Evolutionary conservation across 2,888 invertebrate genomes (phyloP).

Genomic region (Catocala fraxini): DNA sequence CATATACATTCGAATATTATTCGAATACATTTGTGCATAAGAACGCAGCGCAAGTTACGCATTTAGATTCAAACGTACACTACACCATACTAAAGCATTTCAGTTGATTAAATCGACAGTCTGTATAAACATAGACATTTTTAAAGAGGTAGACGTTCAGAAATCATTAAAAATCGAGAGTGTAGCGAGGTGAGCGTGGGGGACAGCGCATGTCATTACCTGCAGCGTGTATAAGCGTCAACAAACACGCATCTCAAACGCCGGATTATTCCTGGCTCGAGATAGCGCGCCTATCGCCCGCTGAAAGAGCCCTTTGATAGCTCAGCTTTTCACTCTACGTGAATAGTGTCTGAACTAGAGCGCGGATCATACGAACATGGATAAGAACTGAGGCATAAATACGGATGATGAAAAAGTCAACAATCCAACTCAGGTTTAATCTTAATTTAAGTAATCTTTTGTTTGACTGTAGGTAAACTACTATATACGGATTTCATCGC

Average conservation of each 20-base stretch:
- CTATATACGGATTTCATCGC: too few relatives aligned
- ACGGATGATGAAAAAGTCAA: not conserved
- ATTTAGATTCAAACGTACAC: too few relatives aligned
- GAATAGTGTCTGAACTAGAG: constrained; percentile 52
- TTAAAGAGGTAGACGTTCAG: too few relatives aligned
- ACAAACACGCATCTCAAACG: constrained; percentile 50
- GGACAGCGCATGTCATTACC: constrained; percentile 7
- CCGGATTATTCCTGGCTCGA: constrained; percentile 41
- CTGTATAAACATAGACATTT: too few relatives aligned
- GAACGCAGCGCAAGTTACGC: too few relatives aligned
- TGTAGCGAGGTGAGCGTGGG: not conserved
- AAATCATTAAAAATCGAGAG: not conserved
- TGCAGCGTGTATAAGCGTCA: not conserved
- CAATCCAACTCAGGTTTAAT: too few relatives aligned
- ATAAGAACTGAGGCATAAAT: constrained; percentile 17
- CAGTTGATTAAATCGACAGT: too few relatives aligned
- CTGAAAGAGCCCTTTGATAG: constrained; percentile 52
- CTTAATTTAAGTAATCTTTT: too few relatives aligned
- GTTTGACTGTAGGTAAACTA: too few relatives aligned
- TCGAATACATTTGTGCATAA: too few relatives aligned
- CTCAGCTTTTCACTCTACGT: constrained; percentile 42
- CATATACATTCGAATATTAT: too few relatives aligned
- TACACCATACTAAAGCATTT: too few relatives aligned
- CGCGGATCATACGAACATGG: constrained; percentile 20
- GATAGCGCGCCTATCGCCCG: constrained; percentile 45